phyloP scores from a whole-genome alignment of 1,140 invertebrate species.

The Yoshiicerus persimilis region DNA sequence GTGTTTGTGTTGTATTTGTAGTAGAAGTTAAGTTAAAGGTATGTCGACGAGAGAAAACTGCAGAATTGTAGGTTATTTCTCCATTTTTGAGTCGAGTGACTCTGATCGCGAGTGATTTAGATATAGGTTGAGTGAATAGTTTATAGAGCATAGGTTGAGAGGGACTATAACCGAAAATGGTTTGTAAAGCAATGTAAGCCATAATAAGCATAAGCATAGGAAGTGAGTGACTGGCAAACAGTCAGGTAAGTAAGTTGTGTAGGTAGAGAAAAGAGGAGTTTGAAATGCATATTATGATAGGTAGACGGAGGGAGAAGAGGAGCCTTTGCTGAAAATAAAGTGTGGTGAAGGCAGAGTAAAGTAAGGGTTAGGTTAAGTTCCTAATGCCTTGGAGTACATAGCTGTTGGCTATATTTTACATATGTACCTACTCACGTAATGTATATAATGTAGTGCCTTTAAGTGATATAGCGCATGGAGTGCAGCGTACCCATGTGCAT shows the following conservation, averaged over 20 bases:
- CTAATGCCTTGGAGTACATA: background rate
- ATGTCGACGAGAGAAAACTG: background rate
- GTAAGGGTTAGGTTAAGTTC: background rate
- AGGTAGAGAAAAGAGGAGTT: background rate
- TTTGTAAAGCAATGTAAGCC: too few relatives aligned
- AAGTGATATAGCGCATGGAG: too few relatives aligned
- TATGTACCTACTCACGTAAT: too few relatives aligned
- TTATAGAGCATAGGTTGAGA: background rate
- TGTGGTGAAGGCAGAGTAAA: background rate
- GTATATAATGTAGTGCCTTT: background rate
- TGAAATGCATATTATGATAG: background rate
- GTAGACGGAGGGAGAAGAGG: background rate
- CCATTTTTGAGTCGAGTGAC: conserved; percentile 11
- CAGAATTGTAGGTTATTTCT: conserved; percentile 2
- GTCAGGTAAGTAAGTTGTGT: background rate
- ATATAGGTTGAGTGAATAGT: background rate
- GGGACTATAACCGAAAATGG: background rate
- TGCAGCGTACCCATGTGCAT: too few relatives aligned
- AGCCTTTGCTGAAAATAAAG: background rate
- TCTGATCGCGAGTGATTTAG: background rate
- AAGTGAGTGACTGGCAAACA: background rate
- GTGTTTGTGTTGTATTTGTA: background rate
- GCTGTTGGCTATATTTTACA: background rate
- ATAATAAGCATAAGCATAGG: background rate
- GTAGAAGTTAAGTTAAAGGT: background rate